A percentile compares a stretch with the other conserved stretches of the same genome.
Evolutionary conservation across 1,140 invertebrate species (phyloP).

Genomic region (Hermatobates lingyangjiaoensis): DNA sequence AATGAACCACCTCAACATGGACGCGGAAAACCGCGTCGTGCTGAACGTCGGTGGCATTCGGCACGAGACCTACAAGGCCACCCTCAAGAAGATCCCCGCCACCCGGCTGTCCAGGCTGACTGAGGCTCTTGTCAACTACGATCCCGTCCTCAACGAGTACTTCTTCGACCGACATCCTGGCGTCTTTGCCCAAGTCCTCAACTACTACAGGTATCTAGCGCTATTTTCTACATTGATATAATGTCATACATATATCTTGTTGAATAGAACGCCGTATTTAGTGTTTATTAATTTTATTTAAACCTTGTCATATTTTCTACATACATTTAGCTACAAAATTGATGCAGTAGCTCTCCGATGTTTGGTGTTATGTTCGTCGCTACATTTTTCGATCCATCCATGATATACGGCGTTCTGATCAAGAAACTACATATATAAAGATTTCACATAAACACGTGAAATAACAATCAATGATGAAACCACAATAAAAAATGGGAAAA

Average conservation of each 20-base stretch:
- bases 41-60: conserved; percentile 95
- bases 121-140: conserved; percentile 82
- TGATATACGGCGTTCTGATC: no score
- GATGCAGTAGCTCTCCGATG: no score
- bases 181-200: conserved; percentile 86
- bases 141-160: conserved; percentile 92
- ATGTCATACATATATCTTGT: background rate
- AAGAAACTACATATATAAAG: no score
- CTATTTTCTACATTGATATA: background rate
- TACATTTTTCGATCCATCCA: no score
- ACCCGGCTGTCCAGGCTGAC: conserved; percentile 74
- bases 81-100: conserved; percentile 84
- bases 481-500: no score
- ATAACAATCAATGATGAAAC: no score
- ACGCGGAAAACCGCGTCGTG: conserved; percentile 91
- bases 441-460: no score
- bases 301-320: no score
- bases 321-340: no score
- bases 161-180: conserved; percentile 97
- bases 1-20: conserved; percentile 70
- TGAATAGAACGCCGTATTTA: background rate
- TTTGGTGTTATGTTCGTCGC: no score
- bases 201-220: conserved; percentile 54
- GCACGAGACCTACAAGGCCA: conserved; percentile 89
- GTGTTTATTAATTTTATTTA: no score